These are phyloP conservation scores for Castor canadensis DNA, from an alignment of 2,113 vertebrate genomes.

Conservation along the genomic window DNA sequence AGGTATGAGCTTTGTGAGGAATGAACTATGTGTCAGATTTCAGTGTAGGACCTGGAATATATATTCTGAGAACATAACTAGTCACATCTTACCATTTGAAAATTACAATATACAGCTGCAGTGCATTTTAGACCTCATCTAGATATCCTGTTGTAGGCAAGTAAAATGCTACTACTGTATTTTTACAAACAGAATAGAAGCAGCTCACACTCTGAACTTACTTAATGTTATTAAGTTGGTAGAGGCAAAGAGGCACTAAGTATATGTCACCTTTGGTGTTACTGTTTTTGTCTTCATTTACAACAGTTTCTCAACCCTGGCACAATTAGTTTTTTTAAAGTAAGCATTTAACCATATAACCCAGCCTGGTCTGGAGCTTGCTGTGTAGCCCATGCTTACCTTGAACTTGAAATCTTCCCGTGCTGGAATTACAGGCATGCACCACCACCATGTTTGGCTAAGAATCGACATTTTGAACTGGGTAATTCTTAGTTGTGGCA, in stretches of 20 bases:
- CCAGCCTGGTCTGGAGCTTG: no score
- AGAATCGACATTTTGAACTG: neutral
- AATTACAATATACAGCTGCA: neutral
- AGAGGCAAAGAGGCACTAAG: neutral
- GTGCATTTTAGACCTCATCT: neutral
- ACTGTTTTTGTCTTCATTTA: neutral
- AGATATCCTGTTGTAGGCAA: neutral
- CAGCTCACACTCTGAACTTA: neutral
- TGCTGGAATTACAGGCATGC: no score
- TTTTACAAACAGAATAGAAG: neutral
- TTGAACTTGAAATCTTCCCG: no score
- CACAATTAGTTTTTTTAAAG: no score
- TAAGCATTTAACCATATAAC: no score
- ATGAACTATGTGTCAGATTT: neutral
- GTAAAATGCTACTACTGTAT: neutral
- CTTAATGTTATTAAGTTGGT: conserved; percentile 12
- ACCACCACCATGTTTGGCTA: no score
- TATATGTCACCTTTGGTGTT: neutral
- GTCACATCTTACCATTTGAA: neutral
- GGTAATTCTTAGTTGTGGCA: neutral
- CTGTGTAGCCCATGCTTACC: no score
- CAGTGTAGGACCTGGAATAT: neutral
- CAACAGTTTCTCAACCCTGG: neutral
- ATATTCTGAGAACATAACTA: neutral
- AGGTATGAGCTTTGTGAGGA: neutral